A percentile compares a stretch with the other conserved stretches of the same genome.
phyloP scores from a whole-genome alignment of 2,888 invertebrate species.

The Didymodactylos carnosus region DNA sequence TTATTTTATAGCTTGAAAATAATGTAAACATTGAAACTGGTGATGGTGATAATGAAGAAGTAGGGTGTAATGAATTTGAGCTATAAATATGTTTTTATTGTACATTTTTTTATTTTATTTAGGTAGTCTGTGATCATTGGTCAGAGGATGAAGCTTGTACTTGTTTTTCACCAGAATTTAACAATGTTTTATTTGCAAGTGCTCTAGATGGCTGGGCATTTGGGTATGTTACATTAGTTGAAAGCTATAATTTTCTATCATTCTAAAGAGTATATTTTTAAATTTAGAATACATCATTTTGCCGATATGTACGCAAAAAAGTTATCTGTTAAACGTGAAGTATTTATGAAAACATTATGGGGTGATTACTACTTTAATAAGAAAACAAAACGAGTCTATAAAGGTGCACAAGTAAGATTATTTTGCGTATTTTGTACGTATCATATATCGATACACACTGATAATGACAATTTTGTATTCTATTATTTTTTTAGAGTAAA shows the following conservation, averaged over 20 bases:
- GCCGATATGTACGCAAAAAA: conserved; percentile 54
- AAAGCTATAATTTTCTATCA: not conserved
- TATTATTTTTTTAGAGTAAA: conserved; percentile 38
- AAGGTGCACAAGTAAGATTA: conserved; percentile 54
- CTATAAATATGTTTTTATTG: not conserved
- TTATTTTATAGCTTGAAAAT: not conserved
- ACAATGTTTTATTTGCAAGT: conserved; percentile 87
- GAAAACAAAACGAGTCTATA: conserved; percentile 60
- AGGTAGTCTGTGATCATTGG: conserved; percentile 46
- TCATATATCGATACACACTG: not conserved
- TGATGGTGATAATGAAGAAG: conserved; percentile 43
- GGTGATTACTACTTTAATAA: conserved; percentile 72
- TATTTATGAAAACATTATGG: conserved; percentile 65
- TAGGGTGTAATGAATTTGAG: conserved; percentile 42
- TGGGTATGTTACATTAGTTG: conserved; percentile 35
- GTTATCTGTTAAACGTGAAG: conserved; percentile 50
- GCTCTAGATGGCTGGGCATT: conserved; percentile 88
- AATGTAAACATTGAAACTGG: too few relatives aligned
- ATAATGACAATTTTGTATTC: not conserved
- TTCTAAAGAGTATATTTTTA: not conserved
- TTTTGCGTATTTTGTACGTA: not conserved
- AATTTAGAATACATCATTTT: conserved; percentile 41
- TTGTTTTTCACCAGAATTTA: conserved; percentile 77
- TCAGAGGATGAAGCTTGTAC: conserved; percentile 50
- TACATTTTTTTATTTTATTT: not conserved